Evolutionary conservation across 2,797 vertebrate species (phyloP).

Genomic region (Dermochelys coriacea): DNA sequence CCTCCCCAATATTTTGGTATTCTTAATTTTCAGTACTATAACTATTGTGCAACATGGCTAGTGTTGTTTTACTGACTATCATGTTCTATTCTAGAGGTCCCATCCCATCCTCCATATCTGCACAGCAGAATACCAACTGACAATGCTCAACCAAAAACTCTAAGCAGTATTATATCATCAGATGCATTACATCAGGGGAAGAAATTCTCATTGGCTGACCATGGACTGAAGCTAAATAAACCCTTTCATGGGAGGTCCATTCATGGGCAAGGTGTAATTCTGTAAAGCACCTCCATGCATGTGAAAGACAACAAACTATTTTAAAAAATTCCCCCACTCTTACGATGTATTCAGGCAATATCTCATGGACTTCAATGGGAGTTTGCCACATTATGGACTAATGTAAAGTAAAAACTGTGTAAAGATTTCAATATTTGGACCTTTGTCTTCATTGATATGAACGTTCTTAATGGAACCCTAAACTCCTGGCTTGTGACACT

Average conservation of each 20-base stretch:
- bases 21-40: not conserved
- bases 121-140: not conserved
- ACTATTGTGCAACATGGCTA: not conserved
- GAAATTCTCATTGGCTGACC: not conserved
- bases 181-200: not conserved
- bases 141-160: not conserved
- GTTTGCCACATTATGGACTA: accelerated
- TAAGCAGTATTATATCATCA: not conserved
- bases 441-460: not conserved
- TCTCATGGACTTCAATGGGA: not conserved
- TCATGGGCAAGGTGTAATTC: not conserved
- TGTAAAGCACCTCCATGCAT: not conserved
- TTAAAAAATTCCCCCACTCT: not conserved
- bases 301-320: not conserved
- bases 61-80: not conserved
- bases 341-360: not conserved
- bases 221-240: not conserved
- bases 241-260: not conserved
- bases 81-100: not conserved
- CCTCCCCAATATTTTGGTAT: not conserved
- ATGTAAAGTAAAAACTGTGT: not conserved
- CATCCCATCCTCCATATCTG: not conserved
- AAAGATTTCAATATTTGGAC: not conserved
- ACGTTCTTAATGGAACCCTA: not conserved
- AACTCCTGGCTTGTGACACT: accelerated